Evolutionary conservation across 2,888 invertebrate genomes (phyloP), one percentile per base, ranked within the genome.

Genomic region (Dorcus hopei): DNA sequence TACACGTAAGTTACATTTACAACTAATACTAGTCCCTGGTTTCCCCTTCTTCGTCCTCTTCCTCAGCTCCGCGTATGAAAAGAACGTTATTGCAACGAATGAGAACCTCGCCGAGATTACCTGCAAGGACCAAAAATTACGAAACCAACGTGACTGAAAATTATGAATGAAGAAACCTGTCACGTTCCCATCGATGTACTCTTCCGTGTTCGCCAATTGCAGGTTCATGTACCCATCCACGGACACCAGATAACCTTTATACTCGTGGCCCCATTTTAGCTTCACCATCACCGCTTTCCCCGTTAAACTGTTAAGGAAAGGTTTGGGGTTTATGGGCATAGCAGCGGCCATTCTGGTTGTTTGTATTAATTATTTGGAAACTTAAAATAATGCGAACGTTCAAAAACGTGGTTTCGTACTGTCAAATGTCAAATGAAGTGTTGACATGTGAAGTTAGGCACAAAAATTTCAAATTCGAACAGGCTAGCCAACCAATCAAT

Each of bases 221-320:
- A 99, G 81, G 78, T 99, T 99, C 99, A 99, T 99, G 76, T 99
- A 99, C 6, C 95, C 95, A 80, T 99, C 99, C 1, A 97, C 95
- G 3, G 98, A 97, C 0, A 99, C 98, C 39, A 99, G 82, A 69
- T 95, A 92, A 9, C 99, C 99, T 85, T 97, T 97, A 80, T 99
- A 99, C 80, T 99, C 98, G 79, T 98, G 98, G 38, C 99, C 98
- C 99, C 99, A 99, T 78, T 99, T 99, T 61, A 99, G 82, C 80
- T 98, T 98, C 2, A 98, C 97, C 78, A 97, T 87, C 42, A 99
- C 97, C 43, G 96, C 90, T 81, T 99, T 99, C 11, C 99, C 99
- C 1, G 97, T 98, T 49, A 99, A 84, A 74, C 94, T 93, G 83
- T 99, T 99, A 54, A 99, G 83, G 80, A 97, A 99, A 62, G 99